Evolutionary conservation across 2,888 invertebrate genomes (phyloP), one percentile per base, ranked within the genome.

Genomic region (Drosophila niveifrons): DNA sequence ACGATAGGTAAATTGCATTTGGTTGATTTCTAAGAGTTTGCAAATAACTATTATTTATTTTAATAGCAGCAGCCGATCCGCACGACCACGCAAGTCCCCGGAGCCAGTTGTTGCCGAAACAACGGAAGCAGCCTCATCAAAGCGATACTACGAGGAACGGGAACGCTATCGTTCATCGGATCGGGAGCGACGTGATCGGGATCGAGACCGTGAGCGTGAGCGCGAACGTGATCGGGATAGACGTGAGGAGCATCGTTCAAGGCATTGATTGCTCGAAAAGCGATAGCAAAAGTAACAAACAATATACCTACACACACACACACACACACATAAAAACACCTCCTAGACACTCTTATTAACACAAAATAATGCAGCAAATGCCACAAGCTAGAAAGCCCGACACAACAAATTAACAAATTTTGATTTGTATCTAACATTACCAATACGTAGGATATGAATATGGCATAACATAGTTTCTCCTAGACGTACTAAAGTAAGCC

Each of bases 91-190:
- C 94, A 92, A 93, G 66, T 94, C 95, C 31, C 90, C 94, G 1
- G 93, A 93, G 82, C 90, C 92, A 23, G 92, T 93, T 15, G 93
- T 93, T 47, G 92, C 92, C 64, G 89, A 91, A 46, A 88, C 92
- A 66, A 91, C 90, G 44, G 93, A 92, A 69, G 91, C 91, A 29
- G 88, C 91, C 48, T 90, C 90, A n/a, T 91, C 91, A 23, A 93
- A 93, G 82, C 92, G 94, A 36, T 97, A 97, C 94, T 97, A 97
- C 93, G 97, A 97, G 83, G 97, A 97, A 93, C 94, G 97, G 66
- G 97, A 97, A 92, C 94, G 97, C 72, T 97, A 97, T 93, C 94
- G 96, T 57, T 94, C 94, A 75, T 95, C 94, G 92, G 96, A 93
- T 91, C 94, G 93, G 89, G 96, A 95, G 92, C 93, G 94, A 31